Base-by-base conservation (phyloP, 2,888 invertebrate species). In the Pheosia gnoma region DNA sequence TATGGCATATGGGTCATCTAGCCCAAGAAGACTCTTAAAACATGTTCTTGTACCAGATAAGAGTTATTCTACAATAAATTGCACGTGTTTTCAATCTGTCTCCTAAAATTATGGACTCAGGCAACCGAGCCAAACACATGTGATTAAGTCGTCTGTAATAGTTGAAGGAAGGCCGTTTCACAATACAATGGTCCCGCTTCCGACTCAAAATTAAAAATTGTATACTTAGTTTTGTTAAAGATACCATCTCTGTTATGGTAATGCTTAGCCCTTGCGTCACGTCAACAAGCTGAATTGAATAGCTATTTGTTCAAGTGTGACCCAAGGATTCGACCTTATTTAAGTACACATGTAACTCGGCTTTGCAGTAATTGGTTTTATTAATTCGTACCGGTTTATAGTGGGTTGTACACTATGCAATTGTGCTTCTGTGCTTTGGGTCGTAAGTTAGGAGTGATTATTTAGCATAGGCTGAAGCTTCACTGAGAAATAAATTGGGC, bases 231-330 rank as follows among this genome's bases (percentile, higher is more conserved):
- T 53, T 53, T 38, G 7, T 53, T 11, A 25, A 25, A 37, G 37
- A 53, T 25, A 37, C 25, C 37, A 53, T 53, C 25, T 13, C 13
- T 25, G 25, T 51, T 8, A 25, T 51, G 25, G 6, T 10, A 5
- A 5, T 10, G 53, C 11, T 4, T 5, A 38, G 37, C 53, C 37
- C 37, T 56, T 63, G 66, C 76, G 72, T 78, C 76, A 76, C 66
- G 67, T 77, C 77, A 84, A 84, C 81, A 75, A 79, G 81, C 81
- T 80, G 71, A 70, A 82, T 85, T 83, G 82, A 79, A 84, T 87
- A 83, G 81, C 80, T 90, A 78, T 90, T 90, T 89, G 80, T 73
- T 77, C 89, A 90, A 89, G 85, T 90, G 90, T 79, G 68, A 68
- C 60, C 81, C 86, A 88, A 89, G 88, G 87, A 85, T 85, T 78